A percentile compares a stretch with the other conserved stretches of the same genome.
Conservation (phyloP, 2,888 invertebrate species). For the Agonum fuliginosum region DNA sequence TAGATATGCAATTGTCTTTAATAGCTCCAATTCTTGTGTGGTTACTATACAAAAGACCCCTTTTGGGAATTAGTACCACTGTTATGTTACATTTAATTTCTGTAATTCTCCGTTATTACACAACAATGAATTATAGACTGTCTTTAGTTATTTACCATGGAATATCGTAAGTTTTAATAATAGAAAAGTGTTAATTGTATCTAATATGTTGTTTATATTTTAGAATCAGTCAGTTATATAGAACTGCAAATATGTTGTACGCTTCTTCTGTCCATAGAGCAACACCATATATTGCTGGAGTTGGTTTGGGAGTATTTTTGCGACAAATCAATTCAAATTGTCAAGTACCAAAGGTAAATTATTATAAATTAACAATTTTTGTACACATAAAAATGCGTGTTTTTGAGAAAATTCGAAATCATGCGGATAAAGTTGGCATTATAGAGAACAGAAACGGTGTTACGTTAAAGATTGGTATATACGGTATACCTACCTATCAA, state of each 20-base stretch:
- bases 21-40: conserved; percentile 80
- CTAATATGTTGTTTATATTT: conserved; percentile 41
- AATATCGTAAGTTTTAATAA: conserved; percentile 76
- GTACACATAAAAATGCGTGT: no score
- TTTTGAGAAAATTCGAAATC: no score
- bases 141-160: conserved; percentile 82
- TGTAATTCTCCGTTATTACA: conserved; percentile 79
- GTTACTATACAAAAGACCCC: conserved; percentile 76
- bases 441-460: no score
- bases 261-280: conserved; percentile 78
- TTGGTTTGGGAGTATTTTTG: conserved; percentile 77
- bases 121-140: conserved; percentile 77
- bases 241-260: conserved; percentile 81
- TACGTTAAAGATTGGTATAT: no score
- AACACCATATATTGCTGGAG: conserved; percentile 80
- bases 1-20: conserved; percentile 84
- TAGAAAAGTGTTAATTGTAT: background rate
- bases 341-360: conserved; percentile 71
- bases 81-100: conserved; percentile 77
- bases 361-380: no score
- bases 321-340: conserved; percentile 69
- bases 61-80: conserved; percentile 75
- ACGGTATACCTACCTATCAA: no score
- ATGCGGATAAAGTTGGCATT: no score
- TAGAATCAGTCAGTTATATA: conserved; percentile 81